Percentiles rank a stretch among this genome's conserved stretches.
phyloP scores from a whole-genome alignment of 2,888 invertebrate species.

The Tenodera sinensis region DNA sequence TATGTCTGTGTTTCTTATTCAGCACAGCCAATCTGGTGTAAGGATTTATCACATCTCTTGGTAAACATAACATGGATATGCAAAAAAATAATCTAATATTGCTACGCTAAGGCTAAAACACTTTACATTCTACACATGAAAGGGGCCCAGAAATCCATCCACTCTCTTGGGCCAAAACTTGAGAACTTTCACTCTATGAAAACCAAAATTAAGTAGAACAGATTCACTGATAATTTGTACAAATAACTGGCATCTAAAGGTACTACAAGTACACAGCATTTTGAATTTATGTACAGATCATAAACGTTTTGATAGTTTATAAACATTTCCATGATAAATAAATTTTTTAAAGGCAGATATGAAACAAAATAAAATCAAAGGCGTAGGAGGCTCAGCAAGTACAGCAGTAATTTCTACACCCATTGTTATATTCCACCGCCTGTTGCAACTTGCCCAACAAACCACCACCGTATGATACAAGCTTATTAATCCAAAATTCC shows the following conservation, averaged over 20 bases:
- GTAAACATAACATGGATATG: neutral
- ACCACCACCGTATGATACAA: neutral
- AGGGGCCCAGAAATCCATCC: constrained; percentile 32
- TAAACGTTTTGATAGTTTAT: neutral
- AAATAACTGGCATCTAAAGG: neutral
- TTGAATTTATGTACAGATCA: neutral
- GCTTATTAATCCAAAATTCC: neutral
- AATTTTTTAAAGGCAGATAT: neutral
- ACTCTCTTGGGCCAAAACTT: constrained; percentile 25
- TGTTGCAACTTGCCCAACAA: neutral
- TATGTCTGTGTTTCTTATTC: neutral
- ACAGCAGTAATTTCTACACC: constrained; percentile 9
- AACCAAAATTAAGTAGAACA: neutral
- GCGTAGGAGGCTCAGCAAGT: constrained; percentile 10
- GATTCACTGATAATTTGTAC: neutral
- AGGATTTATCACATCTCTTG: neutral
- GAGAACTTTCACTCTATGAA: neutral
- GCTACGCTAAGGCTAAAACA: neutral
- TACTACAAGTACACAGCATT: neutral
- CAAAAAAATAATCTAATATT: neutral
- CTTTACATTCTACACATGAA: constrained; percentile 20
- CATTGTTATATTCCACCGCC: constrained; percentile 12
- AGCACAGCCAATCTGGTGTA: neutral
- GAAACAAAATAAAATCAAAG: constrained; percentile 16
- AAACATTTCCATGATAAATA: neutral